A percentile compares a stretch with the other conserved stretches of the same genome.
Evolutionary conservation across 1,140 invertebrate species (phyloP).

Genomic region (Hesperophylax magnus): DNA sequence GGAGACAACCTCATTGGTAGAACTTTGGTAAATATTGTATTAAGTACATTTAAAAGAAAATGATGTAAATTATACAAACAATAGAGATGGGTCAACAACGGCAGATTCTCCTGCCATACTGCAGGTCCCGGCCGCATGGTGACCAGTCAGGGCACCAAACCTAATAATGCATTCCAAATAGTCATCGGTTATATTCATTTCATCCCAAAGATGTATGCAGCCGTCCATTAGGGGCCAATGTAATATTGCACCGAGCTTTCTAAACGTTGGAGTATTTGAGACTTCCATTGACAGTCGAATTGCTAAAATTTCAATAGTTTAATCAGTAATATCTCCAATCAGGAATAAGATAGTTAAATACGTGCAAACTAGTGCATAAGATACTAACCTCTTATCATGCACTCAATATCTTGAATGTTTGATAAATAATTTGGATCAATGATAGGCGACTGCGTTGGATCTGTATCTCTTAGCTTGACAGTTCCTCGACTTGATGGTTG

Average conservation of each 20-base stretch:
- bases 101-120: slow-evolving; percentile 70
- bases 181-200: slow-evolving; percentile 67
- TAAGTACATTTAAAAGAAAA: not conserved
- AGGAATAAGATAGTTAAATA: too few relatives aligned
- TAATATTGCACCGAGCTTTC: slow-evolving; percentile 73
- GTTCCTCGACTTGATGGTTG: slow-evolving; percentile 79
- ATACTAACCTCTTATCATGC: slow-evolving; percentile 73
- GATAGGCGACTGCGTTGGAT: slow-evolving; percentile 75
- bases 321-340: not conserved
- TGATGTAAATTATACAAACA: slow-evolving; percentile 62
- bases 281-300: slow-evolving; percentile 73
- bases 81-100: slow-evolving; percentile 74
- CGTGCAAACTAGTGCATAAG: too few relatives aligned
- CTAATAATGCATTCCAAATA: slow-evolving; percentile 79
- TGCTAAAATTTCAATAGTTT: slow-evolving; percentile 63
- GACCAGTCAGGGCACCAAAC: slow-evolving; percentile 75
- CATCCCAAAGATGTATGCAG: slow-evolving; percentile 69
- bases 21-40: too few relatives aligned
- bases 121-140: slow-evolving; percentile 80
- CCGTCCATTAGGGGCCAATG: slow-evolving; percentile 76
- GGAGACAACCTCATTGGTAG: too few relatives aligned
- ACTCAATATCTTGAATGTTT: slow-evolving; percentile 72
- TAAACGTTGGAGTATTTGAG: slow-evolving; percentile 72
- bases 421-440: slow-evolving; percentile 85
- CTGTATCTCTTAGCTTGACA: slow-evolving; percentile 70